phyloP scores from a whole-genome alignment of 2,113 vertebrate genomes.

The Etia nguti region DNA sequence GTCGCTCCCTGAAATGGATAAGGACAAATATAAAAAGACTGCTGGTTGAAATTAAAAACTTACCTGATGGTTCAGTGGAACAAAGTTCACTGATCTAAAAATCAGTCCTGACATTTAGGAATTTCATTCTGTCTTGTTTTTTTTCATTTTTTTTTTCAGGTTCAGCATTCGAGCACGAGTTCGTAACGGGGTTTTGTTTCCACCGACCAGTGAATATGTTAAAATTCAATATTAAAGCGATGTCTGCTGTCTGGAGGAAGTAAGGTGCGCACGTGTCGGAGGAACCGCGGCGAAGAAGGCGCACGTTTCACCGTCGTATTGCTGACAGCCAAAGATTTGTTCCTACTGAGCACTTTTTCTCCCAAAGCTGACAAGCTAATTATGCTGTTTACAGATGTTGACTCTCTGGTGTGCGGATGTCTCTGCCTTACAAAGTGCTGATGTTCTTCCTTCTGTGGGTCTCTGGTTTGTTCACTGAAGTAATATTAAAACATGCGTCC shows the following conservation, averaged over 20 bases:
- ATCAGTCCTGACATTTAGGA: not conserved
- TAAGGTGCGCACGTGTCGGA: not conserved
- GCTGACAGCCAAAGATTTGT: not conserved
- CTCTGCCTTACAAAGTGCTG: not conserved
- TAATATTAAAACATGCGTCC: not conserved
- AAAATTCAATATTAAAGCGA: not conserved
- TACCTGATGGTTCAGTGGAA: not conserved
- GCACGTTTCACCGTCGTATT: not conserved
- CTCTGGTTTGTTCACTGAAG: not conserved
- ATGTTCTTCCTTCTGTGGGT: not conserved
- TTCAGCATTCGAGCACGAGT: not conserved
- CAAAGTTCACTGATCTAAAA: not conserved
- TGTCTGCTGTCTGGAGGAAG: accelerated
- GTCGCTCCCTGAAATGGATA: not conserved
- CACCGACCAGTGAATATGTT: not conserved
- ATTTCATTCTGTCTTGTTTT: not conserved
- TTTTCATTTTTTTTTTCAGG: not conserved
- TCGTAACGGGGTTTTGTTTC: not conserved
- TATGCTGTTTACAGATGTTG: not conserved
- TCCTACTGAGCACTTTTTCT: not conserved
- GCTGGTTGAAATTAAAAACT: not conserved
- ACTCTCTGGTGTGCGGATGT: not conserved
- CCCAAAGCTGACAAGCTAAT: not conserved
- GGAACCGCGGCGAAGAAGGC: not conserved
- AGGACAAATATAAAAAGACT: not conserved